These are phyloP conservation scores for Paradoxurus hermaphroditus DNA, from an alignment of 2,113 vertebrate genomes.

Conservation along the genomic window DNA sequence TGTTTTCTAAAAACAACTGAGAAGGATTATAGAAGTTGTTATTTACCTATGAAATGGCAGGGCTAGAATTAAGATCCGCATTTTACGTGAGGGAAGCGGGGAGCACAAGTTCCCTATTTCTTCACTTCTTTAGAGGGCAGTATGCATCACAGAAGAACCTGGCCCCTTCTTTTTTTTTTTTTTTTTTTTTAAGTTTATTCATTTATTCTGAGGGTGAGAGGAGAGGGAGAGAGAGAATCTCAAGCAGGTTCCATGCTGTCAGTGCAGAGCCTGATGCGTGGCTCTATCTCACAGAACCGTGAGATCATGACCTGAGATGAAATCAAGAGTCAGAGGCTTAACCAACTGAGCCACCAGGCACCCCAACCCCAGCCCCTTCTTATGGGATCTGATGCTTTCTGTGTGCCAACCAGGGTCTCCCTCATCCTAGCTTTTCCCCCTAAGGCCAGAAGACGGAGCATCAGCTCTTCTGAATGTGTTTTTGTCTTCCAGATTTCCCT, in stretches of 20 bases:
- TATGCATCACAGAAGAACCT: neutral
- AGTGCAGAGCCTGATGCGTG: too few relatives aligned
- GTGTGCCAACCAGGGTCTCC: neutral
- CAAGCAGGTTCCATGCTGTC: too few relatives aligned
- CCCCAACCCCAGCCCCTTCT: neutral
- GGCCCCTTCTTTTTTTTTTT: too few relatives aligned
- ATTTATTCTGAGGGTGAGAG: too few relatives aligned
- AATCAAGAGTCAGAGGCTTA: too few relatives aligned
- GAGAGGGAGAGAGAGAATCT: too few relatives aligned
- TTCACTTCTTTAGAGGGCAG: neutral
- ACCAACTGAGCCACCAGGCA: too few relatives aligned
- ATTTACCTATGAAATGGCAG: neutral
- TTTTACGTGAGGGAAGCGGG: neutral
- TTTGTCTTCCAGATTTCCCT: slow-evolving; percentile 41
- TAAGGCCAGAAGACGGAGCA: neutral
- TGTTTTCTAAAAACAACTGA: neutral
- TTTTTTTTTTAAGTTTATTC: too few relatives aligned
- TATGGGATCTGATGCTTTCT: neutral
- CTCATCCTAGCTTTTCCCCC: neutral
- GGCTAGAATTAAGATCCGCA: neutral
- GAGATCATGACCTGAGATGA: too few relatives aligned
- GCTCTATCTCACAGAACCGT: too few relatives aligned
- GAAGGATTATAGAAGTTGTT: neutral
- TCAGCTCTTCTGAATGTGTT: neutral
- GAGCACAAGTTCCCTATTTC: neutral